Percentiles rank a stretch among this genome's conserved stretches.
These are phyloP conservation scores for Saiga tatarica DNA, from an alignment of 2,113 vertebrate genomes.

Conservation along the genomic window DNA sequence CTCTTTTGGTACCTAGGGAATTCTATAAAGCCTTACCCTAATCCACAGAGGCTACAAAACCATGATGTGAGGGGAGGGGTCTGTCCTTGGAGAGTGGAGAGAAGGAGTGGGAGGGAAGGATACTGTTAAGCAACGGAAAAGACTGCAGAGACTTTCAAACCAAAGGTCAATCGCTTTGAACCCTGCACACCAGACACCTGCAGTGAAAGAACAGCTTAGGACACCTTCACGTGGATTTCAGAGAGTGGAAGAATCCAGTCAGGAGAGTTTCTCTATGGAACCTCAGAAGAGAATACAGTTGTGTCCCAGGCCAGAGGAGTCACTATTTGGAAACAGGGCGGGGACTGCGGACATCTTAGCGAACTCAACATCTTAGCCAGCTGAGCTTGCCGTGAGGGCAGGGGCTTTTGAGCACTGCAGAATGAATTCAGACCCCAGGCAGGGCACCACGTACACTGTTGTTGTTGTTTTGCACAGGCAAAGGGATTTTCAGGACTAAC, in stretches of 20 bases:
- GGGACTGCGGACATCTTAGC: not conserved
- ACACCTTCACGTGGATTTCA: not conserved
- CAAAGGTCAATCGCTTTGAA: slow-evolving; percentile 51
- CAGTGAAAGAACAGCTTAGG: not conserved
- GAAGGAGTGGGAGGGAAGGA: not conserved
- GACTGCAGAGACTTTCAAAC: slow-evolving; percentile 34
- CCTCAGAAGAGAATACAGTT: not conserved
- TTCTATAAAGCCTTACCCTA: not conserved
- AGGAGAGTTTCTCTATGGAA: not conserved
- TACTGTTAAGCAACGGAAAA: not conserved
- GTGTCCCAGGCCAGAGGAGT: not conserved
- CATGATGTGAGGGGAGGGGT: no score
- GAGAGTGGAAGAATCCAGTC: not conserved
- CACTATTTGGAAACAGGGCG: not conserved
- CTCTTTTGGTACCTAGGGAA: not conserved
- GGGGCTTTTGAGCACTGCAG: not conserved
- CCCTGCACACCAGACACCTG: not conserved
- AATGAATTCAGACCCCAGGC: not conserved
- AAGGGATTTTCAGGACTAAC: not conserved
- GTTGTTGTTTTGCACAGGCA: not conserved
- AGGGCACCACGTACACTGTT: not conserved
- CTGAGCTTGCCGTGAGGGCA: not conserved
- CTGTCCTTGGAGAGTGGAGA: not conserved
- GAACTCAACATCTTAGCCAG: not conserved
- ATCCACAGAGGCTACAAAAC: not conserved